These are phyloP conservation scores for Trigoniulus corallinus DNA, from an alignment of 1,140 invertebrate genomes.

Conservation along the genomic window DNA sequence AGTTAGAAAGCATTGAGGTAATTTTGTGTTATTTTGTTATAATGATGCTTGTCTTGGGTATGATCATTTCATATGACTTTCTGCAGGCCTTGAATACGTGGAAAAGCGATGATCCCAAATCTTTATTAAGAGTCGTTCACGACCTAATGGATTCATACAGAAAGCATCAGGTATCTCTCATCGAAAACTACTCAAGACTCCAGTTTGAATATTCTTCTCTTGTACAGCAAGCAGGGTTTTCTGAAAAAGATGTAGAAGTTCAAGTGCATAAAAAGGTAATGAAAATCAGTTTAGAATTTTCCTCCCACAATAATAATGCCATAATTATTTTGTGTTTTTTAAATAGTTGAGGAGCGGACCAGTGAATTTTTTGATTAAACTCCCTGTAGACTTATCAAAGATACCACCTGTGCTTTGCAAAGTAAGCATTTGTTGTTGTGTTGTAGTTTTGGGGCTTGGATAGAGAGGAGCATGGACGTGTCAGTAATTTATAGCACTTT, in stretches of 20 bases:
- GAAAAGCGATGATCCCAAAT: slow-evolving; percentile 15
- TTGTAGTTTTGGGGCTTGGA: too few relatives aligned
- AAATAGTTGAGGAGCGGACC: slow-evolving; percentile 18
- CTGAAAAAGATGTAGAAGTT: slow-evolving; percentile 21
- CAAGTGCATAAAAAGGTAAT: slow-evolving; percentile 10
- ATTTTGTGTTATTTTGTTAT: background rate
- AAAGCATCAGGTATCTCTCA: slow-evolving; percentile 15
- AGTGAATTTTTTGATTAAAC: slow-evolving; percentile 23
- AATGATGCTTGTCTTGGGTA: background rate
- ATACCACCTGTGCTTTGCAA: slow-evolving; percentile 23
- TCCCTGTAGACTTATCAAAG: slow-evolving; percentile 22
- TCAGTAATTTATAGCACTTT: too few relatives aligned
- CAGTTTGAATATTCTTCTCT: slow-evolving; percentile 23
- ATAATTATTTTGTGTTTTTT: slow-evolving; percentile 3
- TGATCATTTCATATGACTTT: background rate
- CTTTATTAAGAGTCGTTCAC: slow-evolving; percentile 17
- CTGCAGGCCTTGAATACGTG: slow-evolving; percentile 19
- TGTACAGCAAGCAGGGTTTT: slow-evolving; percentile 17
- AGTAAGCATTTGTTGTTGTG: slow-evolving; percentile 13
- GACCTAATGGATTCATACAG: slow-evolving; percentile 20
- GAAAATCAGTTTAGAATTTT: background rate
- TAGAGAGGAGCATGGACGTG: too few relatives aligned
- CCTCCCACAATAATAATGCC: background rate
- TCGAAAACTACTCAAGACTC: slow-evolving; percentile 18
- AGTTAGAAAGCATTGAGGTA: slow-evolving; percentile 17